Evolutionary conservation across 1,140 invertebrate species (phyloP), one percentile per base, ranked within the genome.

Genomic region (Seison nebaliae): DNA sequence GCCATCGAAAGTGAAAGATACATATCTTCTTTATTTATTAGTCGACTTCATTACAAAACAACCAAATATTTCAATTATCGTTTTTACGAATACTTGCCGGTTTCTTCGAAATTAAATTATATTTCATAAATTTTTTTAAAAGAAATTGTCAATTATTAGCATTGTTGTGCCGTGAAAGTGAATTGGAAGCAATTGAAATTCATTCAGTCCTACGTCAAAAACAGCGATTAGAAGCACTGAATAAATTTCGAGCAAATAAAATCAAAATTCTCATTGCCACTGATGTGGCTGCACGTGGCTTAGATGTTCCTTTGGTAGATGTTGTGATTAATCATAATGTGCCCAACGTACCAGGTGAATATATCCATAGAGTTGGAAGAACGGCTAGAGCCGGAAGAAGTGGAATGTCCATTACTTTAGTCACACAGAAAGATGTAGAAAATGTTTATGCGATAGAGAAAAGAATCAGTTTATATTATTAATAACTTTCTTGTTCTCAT

Each of bases 81-180:
- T 93, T 28, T 93, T 93, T 50, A 79, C 77, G 15, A 71, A 77
- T 47, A 86, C 80, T 31, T 86, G 83, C 68, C 83, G 79, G 76
- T 81, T 61, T 59, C 67, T 59, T 11, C 34, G 40, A 20, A 22
- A n/a, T 15, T 40, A 6, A 21, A 22, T 16, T 36, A 19, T n/a
- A 35, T 24, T 12, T 26, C 14, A 14, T n/a, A 9, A 9, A 9
- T 26, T 26, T 9, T 26, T 26, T n/a, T 26, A 26, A 5, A 43
- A 53, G 53, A 33, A 57, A 59, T 38, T 53, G 54, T n/a, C 57
- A 60, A 43, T 52, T 59, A 24, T 40, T 61, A 15, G 50, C 48
- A 1, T 74, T 83, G 68, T 73, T 74, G 28, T 59, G 83, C 28
- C 73, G 73, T 48, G 71, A 74, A 44, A 67, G 88, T 42, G 77